Base-by-base conservation (phyloP, 2,888 invertebrate species). In the Orthosia incerta region DNA sequence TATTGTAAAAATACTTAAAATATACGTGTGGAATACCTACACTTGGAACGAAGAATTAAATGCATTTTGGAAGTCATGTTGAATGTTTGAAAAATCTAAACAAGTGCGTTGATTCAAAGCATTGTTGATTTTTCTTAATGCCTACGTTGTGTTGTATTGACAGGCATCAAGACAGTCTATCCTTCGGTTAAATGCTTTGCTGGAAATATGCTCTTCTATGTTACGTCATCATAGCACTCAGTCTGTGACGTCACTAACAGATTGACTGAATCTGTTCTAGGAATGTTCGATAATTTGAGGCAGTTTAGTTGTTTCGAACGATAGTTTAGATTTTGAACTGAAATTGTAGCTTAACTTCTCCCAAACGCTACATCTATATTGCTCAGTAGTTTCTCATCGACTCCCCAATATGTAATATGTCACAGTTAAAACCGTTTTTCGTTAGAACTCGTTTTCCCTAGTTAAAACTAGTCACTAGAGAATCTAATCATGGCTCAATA, bases 1-100 rank as follows among this genome's bases (percentile, higher is more conserved):
- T 60, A 60, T 46, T 66, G 66, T 74, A 70, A 80, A 77, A 82
- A 74, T 71, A 70, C 79, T 61, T 64, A 72, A 57, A 55, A 62
- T 66, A 57, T 75, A 77, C 45, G 56, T 20, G 76, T 56, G 60
- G 46, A 50, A 74, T 56, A 74, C 55, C 51, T 59, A 64, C 48
- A 71, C 51, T 63, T 68, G n/a, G 67, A 48, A 45, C 50, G 71
- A 63, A 71, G 26, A 72, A 63, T 65, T 39, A 72, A 56, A 71
- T 76, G 67, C 65, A 82, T 76, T 74, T 71, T 68, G 74, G 5
- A 64, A 73, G 64, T 50, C 18, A 78, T 56, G 45, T 62, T 57
- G 11, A 51, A 75, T 62, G 20, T 76, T 74, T 60, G 13, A 61
- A 53, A 76, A 50, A 48, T 59, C 12, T 59, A 67, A 53, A 76